phyloP scores from a whole-genome alignment of 2,797 vertebrate species.

The Hypotaenidia okinawae region DNA sequence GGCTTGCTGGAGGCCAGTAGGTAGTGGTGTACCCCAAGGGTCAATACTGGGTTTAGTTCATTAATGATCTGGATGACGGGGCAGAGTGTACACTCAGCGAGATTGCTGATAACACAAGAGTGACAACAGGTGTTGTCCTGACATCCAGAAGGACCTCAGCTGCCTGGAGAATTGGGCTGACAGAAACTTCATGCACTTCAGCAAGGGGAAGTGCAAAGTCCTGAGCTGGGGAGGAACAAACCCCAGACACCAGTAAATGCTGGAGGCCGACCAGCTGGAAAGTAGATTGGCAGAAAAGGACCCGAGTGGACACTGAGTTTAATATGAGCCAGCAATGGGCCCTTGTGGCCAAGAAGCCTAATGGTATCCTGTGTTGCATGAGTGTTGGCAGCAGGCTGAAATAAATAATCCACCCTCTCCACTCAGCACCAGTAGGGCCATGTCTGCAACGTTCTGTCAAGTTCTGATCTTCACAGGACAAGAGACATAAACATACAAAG shows the following conservation, averaged over 20 bases:
- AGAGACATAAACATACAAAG: fast-evolving
- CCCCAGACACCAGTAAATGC: neutral
- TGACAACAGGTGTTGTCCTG: neutral
- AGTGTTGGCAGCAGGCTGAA: neutral
- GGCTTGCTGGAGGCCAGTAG: neutral
- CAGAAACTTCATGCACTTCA: neutral
- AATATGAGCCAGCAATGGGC: neutral
- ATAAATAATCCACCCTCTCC: neutral
- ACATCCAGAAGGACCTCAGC: neutral
- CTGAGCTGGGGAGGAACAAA: neutral
- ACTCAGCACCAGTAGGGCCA: neutral
- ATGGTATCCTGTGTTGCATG: neutral
- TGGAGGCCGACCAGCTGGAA: neutral
- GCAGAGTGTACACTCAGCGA: neutral
- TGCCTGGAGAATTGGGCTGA: neutral
- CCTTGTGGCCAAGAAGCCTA: neutral
- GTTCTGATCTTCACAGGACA: neutral
- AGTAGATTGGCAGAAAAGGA: neutral
- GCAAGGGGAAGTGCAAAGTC: neutral
- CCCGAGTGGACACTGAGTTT: neutral
- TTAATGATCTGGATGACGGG: neutral
- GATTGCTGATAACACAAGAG: neutral
- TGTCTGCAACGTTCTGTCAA: neutral
- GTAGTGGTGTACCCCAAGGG: neutral
- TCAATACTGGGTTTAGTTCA: neutral